Evolutionary conservation across 2,797 vertebrate species (phyloP), one percentile per base, ranked within the genome.

Genomic region (Enteromius treurensis): DNA sequence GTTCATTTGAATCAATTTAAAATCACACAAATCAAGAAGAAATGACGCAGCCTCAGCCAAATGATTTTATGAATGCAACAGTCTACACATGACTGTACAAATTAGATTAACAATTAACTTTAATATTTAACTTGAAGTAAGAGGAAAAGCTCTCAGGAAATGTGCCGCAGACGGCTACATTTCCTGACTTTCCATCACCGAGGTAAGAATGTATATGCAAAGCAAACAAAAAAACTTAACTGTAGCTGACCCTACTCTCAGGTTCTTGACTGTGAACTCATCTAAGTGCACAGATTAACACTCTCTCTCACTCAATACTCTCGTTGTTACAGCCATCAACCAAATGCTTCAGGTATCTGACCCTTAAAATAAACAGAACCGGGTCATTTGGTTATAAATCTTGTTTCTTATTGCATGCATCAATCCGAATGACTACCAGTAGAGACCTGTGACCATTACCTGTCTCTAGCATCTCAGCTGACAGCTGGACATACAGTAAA

Each of bases 401-500:
- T 53, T 14, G 23, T 26, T 60, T 23, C n/a, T 40, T 42, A 26
- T 42, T 10, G 14, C 26, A 47, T 29, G 15, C 37, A 60, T 77
- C 23, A 62, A 42, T 19, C 49, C 17, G 49, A 10, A 37, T 62
- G 53, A 10, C 26, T 78, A 13, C 10, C 29, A 13, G 5, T 65
- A 49, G 42, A 5, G 19, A 79, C 13, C 17, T 17, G 42, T 49
- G 77, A 65, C 40, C 3, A 4, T 29, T 17, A 65, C 26, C 62
- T 10, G 42, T 34, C 11, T 19, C 26, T 49, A 47, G 6, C 45
- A 68, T 62, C 23, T 60, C 0, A 3, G 65, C 62, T 53, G 81
- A 86, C 90, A 90, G 85, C 69, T 89, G 88, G 87, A 77, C 45
- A 6, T 34, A 58, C 9, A 58, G 9, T 11, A 78, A 83, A 32